Evolutionary conservation across 2,888 invertebrate species (phyloP), one percentile per base, ranked within the genome.

Genomic region (Physocephala rufipes): DNA sequence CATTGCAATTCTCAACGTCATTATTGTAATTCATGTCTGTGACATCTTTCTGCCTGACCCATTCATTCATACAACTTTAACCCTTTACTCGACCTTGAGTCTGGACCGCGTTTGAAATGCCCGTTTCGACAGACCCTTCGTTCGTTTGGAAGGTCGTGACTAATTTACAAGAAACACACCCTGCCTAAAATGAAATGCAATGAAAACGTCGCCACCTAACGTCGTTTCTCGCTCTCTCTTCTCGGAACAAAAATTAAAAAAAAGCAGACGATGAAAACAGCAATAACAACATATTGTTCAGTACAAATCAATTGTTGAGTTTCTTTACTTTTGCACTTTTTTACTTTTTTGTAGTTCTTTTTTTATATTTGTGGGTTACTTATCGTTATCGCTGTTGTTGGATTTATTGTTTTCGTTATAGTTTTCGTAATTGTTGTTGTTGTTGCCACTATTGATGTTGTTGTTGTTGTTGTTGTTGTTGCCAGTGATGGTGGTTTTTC

Each of bases 331-430:
- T 49, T 5, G 4, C 2, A 16, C 16, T 49, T 1, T 49, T 15
- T n/a, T n/a, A 13, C 19, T 49, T 45, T 64, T 53, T 21, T 30
- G 66, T 36, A 21, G 66, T 1, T 30, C 24, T 62, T 21, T 12
- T 16, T 62, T n/a, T 3, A n/a, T 26, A 28, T 28, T 19, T 5
- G 26, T 61, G 26, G 16, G 30, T 53, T 53, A 24, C 26, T 26
- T 9, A 15, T 1, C 21, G 28, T 19, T 63, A 19, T 62, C 53
- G 61, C 30, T 51, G 62, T 62, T 36, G 61, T n/a, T 61, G 61
- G 0, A 36, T 4, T 4, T 26, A 16, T 1, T 61, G 61, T 2
- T 2, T 30, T 2, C 36, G 61, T 4, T 36, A 19, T 0, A n/a
- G 30, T 13, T 36, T 30, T 5, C 26, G 28, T 36, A n/a, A 12